Evolutionary conservation across 2,113 vertebrate genomes (phyloP), one percentile per base, ranked within the genome.

Genomic region (Desmodus rotundus): DNA sequence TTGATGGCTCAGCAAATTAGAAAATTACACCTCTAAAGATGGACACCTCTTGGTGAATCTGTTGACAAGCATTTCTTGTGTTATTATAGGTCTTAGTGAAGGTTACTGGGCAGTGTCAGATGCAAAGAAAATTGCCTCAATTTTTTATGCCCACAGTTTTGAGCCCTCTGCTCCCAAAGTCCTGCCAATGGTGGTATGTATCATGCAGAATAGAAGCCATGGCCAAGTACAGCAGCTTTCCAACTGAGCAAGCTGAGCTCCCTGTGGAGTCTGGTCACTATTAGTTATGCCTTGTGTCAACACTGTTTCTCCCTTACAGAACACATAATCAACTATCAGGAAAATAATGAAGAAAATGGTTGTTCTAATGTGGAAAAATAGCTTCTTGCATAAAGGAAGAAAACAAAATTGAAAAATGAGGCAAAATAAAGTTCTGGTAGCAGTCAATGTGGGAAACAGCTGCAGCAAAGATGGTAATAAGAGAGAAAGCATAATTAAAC

Each of bases 401-500:
- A 81, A 93, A 78, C 6, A 38, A 87, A 85, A 65, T 86, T 88
- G 45, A 83, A 88, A 94, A 93, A 85, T 67, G 72, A 96, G 47
- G 65, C 56, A 77, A 90, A 82, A 78, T 82, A 93, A 90, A 82
- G 31, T 86, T 87, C 43, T 82, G 13, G 38, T 85, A 65, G 76
- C 38, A 96, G 45, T 67, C 58, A 91, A 65, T 82, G 67, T 84
- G 33, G 38, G 41, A 89, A 93, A 91, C 96, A 97, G 92, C 97
- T 97, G 96, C 95, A 92, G 90, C 58, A 24, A 63, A 82, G 87
- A 95, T 87, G 92, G 78, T 54, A 94, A 93, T 86, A 70, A 93
- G 92, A 92, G 50, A 80, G 81, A 80, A 90, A 89, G 67, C 52
- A 22, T 97, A 96, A 96, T 96, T 95, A 91, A 97, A 78, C 83